Evolutionary conservation across 92 coral and sea anemone species (phyloP).

Genomic region (Galaxea fascicularis): DNA sequence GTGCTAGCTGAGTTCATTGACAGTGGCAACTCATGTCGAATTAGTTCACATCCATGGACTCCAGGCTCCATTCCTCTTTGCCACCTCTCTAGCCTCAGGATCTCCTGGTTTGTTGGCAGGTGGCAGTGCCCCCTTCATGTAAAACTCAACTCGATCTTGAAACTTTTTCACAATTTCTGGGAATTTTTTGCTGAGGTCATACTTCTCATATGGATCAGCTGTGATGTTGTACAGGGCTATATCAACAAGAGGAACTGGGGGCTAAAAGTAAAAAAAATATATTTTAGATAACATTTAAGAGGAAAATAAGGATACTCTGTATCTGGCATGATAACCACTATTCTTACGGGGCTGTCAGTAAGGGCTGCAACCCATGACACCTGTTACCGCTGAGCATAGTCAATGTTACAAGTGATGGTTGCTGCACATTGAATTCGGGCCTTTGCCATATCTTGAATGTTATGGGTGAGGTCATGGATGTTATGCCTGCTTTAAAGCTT

Average conservation of each 20-base stretch:
- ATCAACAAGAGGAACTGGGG: conserved; percentile 34
- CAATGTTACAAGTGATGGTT: no score
- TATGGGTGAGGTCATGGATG: no score
- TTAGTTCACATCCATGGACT: conserved; percentile 71
- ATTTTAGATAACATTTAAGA: no score
- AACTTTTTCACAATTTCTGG: conserved; percentile 70
- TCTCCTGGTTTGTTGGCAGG: conserved; percentile 76
- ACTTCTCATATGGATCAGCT: conserved; percentile 84
- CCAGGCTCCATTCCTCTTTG: conserved; percentile 79
- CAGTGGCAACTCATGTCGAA: not conserved
- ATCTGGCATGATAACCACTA: no score
- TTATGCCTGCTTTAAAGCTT: no score
- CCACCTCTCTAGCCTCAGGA: conserved; percentile 68
- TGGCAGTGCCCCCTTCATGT: conserved; percentile 68
- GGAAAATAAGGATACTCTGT: no score
- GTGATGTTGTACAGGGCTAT: conserved; percentile 81
- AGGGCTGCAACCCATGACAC: no score
- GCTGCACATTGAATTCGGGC: no score
- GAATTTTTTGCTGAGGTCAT: conserved; percentile 61
- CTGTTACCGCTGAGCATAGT: no score
- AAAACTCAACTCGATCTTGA: conserved; percentile 71
- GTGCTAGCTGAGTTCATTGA: no score
- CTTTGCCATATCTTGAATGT: no score
- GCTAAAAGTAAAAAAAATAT: not conserved
- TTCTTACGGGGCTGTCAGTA: no score